Conservation (phyloP, 2,113 vertebrate genomes). For the Serinus canaria region DNA sequence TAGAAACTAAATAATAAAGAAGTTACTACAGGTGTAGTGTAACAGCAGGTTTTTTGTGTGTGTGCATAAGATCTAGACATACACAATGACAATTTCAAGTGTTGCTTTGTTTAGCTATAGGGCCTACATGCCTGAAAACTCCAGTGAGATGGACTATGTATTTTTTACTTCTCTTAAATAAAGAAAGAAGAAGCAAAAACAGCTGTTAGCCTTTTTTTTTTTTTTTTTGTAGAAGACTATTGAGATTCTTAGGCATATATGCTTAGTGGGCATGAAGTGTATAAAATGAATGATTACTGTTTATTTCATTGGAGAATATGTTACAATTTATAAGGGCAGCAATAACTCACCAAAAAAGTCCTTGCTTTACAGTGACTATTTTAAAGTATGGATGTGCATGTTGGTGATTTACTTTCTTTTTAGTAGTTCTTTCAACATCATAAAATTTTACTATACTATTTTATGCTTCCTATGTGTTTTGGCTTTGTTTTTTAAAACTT, state of each 20-base stretch:
- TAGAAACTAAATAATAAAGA: not conserved
- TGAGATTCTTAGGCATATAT: not conserved
- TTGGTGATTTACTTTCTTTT: not conserved
- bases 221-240: not conserved
- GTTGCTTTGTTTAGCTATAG: not conserved
- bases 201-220: not conserved
- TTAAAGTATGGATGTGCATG: not conserved
- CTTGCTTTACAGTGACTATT: not conserved
- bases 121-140: not conserved
- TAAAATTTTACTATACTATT: not conserved
- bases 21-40: not conserved
- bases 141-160: not conserved
- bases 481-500: not conserved
- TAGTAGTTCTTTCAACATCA: not conserved
- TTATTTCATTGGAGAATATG: not conserved
- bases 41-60: not conserved
- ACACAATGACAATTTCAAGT: not conserved
- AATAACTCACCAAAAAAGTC: not conserved
- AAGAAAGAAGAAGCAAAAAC: not conserved
- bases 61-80: not conserved
- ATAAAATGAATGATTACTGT: not conserved
- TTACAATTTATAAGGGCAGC: not conserved
- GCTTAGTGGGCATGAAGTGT: not conserved
- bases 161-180: not conserved
- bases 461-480: not conserved